These are phyloP conservation scores for Sinelater perroti DNA, from an alignment of 2,888 invertebrate species.

Conservation along the genomic window DNA sequence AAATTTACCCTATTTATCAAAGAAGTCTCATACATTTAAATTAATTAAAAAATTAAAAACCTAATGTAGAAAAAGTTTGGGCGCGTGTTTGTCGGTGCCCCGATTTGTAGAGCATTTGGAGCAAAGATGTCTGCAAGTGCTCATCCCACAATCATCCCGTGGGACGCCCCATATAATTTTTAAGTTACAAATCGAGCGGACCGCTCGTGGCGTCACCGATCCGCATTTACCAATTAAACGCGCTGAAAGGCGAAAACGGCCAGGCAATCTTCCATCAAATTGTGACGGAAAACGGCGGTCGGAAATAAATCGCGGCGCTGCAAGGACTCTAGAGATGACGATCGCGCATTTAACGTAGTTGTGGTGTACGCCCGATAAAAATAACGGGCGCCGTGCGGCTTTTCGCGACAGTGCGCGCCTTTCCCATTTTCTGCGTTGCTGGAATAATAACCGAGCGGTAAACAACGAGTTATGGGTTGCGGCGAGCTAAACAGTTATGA, in stretches of 20 bases:
- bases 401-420: background rate
- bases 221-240: slow-evolving; percentile 42
- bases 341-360: slow-evolving; percentile 18
- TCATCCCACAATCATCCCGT: too few species aligned
- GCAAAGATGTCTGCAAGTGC: too few species aligned
- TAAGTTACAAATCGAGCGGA: slow-evolving; percentile 32
- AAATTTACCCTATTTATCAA: too few species aligned
- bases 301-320: slow-evolving; percentile 26
- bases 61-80: too few species aligned
- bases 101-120: too few species aligned
- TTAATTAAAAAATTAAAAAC: too few species aligned
- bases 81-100: too few species aligned
- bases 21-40: too few species aligned
- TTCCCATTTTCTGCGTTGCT: background rate
- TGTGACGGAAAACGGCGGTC: slow-evolving; percentile 31
- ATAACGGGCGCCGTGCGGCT: background rate
- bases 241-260: slow-evolving; percentile 40
- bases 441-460: background rate
- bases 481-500: slow-evolving; percentile 1
- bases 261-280: slow-evolving; percentile 40
- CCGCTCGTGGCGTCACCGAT: slow-evolving; percentile 33
- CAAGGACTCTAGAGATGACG: slow-evolving; percentile 20
- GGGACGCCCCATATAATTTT: slow-evolving; percentile 25
- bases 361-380: slow-evolving; percentile 14
- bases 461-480: slow-evolving; percentile 1